A percentile compares a stretch with the other conserved stretches of the same genome.
Conservation (phyloP, 2,888 invertebrate genomes). For the Heliconius aoede region DNA sequence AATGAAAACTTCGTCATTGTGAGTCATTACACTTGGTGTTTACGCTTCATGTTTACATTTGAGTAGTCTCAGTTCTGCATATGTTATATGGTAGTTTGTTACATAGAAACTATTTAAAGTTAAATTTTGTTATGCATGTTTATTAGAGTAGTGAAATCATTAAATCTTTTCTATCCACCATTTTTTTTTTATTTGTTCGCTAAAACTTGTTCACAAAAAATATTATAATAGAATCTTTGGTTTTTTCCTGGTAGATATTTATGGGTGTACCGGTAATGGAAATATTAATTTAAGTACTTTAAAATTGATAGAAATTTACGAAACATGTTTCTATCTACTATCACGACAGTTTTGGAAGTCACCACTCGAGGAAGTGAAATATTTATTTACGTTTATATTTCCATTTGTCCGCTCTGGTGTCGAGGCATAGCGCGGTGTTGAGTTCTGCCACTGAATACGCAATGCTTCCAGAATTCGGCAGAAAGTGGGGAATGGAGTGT, state of each 20-base stretch:
- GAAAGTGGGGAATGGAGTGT: too few species aligned
- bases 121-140: slow-evolving; percentile 69
- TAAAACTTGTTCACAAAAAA: slow-evolving; percentile 2
- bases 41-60: slow-evolving; percentile 79
- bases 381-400: too few species aligned
- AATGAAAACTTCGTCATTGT: slow-evolving; percentile 81
- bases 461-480: too few species aligned
- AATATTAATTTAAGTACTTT: neutral
- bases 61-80: slow-evolving; percentile 58
- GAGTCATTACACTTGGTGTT: slow-evolving; percentile 79
- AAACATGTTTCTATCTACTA: too few species aligned
- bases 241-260: neutral
- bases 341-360: too few species aligned
- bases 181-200: neutral
- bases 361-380: too few species aligned
- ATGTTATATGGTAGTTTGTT: slow-evolving; percentile 56
- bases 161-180: neutral
- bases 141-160: slow-evolving; percentile 37
- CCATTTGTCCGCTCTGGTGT: too few species aligned
- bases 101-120: slow-evolving; percentile 62
- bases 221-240: neutral
- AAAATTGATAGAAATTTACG: neutral
- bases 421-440: too few species aligned
- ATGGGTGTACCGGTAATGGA: neutral
- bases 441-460: too few species aligned